Evolutionary conservation across 2,797 vertebrate genomes (phyloP).

Genomic region (Takifugu ocellatus): DNA sequence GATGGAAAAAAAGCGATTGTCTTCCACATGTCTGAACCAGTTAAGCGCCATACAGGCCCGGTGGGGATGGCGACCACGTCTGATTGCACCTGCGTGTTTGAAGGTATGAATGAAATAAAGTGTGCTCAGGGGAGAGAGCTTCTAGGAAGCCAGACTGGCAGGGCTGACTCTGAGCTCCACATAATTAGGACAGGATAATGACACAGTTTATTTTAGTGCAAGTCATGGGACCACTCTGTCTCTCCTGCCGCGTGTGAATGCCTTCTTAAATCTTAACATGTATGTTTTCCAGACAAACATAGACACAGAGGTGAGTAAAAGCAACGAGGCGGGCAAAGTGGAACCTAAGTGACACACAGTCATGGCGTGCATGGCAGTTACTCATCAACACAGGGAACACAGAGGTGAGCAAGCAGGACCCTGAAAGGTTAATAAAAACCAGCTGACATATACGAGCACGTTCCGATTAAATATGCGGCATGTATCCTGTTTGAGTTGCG

Average conservation of each 20-base stretch:
- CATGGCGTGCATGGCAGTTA: conserved; percentile 15
- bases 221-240: conserved; percentile 47
- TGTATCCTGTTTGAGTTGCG: no score
- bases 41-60: conserved; percentile 51
- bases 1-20: conserved; percentile 16
- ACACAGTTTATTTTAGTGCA: conserved; percentile 46
- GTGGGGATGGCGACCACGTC: conserved; percentile 50
- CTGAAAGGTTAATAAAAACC: not conserved
- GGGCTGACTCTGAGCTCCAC: conserved; percentile 38
- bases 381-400: conserved; percentile 15
- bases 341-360: conserved; percentile 26
- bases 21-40: conserved; percentile 52
- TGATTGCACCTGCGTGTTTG: conserved; percentile 29
- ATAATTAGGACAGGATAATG: conserved; percentile 60
- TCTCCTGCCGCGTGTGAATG: conserved; percentile 3
- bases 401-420: conserved; percentile 20
- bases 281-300: conserved; percentile 36
- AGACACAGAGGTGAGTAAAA: conserved; percentile 12
- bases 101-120: conserved; percentile 20
- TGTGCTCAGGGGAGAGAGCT: conserved; percentile 41
- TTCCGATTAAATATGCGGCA: no score
- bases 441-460: no score
- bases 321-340: conserved; percentile 29
- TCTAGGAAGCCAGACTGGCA: conserved; percentile 38
- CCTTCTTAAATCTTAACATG: conserved; percentile 11